Evolutionary conservation across 2,797 vertebrate genomes (phyloP).

Genomic region (Clarias platycephalus): DNA sequence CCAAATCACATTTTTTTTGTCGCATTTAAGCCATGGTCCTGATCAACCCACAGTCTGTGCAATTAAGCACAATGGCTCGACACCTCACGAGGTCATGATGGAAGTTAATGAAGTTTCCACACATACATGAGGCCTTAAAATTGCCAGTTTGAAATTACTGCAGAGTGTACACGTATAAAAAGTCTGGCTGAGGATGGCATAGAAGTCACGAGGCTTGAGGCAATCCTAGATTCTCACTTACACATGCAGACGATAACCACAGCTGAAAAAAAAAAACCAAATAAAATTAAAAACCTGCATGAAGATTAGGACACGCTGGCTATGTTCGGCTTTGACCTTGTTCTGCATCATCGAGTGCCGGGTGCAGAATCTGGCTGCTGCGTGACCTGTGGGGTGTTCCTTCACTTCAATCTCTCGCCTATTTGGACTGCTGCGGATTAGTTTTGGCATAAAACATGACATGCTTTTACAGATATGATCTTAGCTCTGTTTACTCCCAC

Average conservation of each 20-base stretch:
- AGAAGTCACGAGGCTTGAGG: conserved; percentile 45
- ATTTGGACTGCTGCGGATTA: conserved; percentile 52
- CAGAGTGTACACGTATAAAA: conserved; percentile 6
- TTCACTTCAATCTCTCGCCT: conserved; percentile 40
- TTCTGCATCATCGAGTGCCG: conserved; percentile 32
- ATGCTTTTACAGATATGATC: conserved; percentile 47
- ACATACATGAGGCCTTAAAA: conserved; percentile 25
- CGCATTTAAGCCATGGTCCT: conserved; percentile 5
- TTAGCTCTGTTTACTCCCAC: conserved; percentile 46
- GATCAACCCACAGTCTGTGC: conserved; percentile 16
- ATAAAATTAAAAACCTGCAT: conserved; percentile 25
- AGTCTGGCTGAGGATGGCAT: conserved; percentile 21
- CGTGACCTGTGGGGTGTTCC: conserved; percentile 19
- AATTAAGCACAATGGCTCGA: conserved; percentile 16
- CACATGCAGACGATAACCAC: conserved; percentile 48
- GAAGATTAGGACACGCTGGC: conserved; percentile 41
- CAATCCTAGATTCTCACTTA: conserved; percentile 39
- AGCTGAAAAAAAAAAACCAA: neutral
- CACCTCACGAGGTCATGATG: conserved; percentile 15
- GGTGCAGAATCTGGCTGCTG: conserved; percentile 18
- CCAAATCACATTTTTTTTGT: conserved; percentile 13
- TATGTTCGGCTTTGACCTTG: conserved; percentile 51
- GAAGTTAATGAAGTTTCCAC: conserved; percentile 24
- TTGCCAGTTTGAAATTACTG: conserved; percentile 7
- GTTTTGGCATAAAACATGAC: conserved; percentile 47